Conservation (phyloP, 2,113 vertebrate species). For the Heliornis fulica region DNA sequence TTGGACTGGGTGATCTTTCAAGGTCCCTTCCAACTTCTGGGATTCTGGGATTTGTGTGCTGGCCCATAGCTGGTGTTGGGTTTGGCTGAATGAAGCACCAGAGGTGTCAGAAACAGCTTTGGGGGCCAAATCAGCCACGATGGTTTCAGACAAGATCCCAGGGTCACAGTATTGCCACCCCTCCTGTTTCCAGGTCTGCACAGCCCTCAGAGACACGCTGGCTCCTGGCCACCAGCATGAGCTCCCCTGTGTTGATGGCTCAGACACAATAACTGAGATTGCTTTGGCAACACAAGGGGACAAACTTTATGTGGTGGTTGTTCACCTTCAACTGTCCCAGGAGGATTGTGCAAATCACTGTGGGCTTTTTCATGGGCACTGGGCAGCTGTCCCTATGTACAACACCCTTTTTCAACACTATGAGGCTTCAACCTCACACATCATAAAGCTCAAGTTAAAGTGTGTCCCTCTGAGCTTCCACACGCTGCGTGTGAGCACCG, state of each 20-base stretch:
- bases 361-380: not conserved
- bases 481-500: rapidly evolving
- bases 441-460: not conserved
- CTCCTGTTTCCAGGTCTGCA: not conserved
- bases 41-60: too few relatives aligned
- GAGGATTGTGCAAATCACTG: not conserved
- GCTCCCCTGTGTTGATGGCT: not conserved
- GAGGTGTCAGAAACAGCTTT: not conserved
- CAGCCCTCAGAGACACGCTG: not conserved
- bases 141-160: not conserved
- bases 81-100: not conserved
- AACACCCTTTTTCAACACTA: not conserved
- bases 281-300: not conserved
- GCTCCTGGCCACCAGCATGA: not conserved
- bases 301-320: not conserved
- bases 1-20: too few relatives aligned
- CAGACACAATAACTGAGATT: rapidly evolving
- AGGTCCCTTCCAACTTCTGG: too few relatives aligned
- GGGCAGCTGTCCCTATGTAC: not conserved
- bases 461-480: not conserved
- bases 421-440: not conserved
- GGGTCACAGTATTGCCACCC: not conserved
- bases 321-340: not conserved
- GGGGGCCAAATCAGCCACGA: not conserved
- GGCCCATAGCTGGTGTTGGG: not conserved